Base-by-base conservation (phyloP, 2,888 invertebrate species). In the Melanchra persicariae region DNA sequence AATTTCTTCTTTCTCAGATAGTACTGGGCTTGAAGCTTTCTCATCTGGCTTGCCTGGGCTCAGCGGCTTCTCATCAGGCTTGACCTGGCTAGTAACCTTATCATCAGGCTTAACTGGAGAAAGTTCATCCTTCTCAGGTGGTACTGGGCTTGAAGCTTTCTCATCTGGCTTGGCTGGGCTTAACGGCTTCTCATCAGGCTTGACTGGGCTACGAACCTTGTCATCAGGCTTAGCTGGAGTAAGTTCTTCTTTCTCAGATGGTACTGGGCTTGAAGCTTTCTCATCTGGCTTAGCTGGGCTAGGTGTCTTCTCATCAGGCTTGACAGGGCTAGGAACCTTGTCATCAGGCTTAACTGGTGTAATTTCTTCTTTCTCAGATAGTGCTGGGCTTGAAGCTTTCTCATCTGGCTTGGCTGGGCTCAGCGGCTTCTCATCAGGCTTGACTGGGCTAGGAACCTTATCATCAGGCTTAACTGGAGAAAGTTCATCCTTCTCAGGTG, bases 31-130 rank as follows among this genome's bases (percentile, higher is more conserved):
- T 0, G 61, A 26, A 0, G 22, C 26, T 8, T 74, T 76, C 1
- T 68, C 26, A 45, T 78, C 74, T 3, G 15, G 51, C 19, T 77
- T 73, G 4, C 30, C 45, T 17, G 70, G 64, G 49, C 72, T 80
- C 7, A 51, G 22, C 37, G 12, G 64, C 17, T 59, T 69, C 5
- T 76, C 64, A 24, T 45, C 65, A 4, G n/a, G 43, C 9, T 74
- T 58, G 3, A 68, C 70, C 0, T 60, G 59, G 4, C 40, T 65
- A 10, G 54, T 34, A 34, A 1, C 22, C 10, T 61, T 70, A 5
- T 80, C 68, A 9, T 47, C 63, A 15, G 17, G 34, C 15, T 74
- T 62, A 9, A 1, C 6, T 30, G 3, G 30, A 30, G 6, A 5
- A 6, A 30, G 30, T 1, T 30, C 63, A 2, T 77, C 68, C 15